Evolutionary conservation across 1,140 invertebrate species (phyloP).

Genomic region (Adoxophyes honmai): DNA sequence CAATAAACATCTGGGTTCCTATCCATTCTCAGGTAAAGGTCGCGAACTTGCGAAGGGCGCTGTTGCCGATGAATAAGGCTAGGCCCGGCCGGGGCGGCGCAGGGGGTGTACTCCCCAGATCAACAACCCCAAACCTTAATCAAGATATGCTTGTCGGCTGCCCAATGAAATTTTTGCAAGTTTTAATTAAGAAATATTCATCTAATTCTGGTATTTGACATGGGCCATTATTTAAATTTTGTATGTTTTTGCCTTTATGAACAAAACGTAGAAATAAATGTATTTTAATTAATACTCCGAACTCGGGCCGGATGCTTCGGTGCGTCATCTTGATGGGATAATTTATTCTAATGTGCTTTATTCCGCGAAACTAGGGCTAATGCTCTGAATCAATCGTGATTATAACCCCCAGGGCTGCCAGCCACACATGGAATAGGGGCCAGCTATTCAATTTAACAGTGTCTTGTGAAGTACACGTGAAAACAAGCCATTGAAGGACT

Average conservation of each 20-base stretch:
- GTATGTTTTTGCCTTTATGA: no score
- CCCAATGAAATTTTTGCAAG: constrained; percentile 33
- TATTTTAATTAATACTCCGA: no score
- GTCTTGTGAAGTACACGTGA: no score
- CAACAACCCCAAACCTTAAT: constrained; percentile 67
- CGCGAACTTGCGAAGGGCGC: constrained; percentile 60
- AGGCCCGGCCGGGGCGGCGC: constrained; percentile 35
- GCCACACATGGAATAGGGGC: background rate
- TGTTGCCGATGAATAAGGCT: constrained; percentile 52
- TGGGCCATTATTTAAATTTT: no score
- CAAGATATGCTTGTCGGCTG: constrained; percentile 54
- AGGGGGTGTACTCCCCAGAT: constrained; percentile 37
- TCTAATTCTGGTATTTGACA: no score
- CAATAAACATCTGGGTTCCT: constrained; percentile 43
- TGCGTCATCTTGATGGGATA: constrained; percentile 32
- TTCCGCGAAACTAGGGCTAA: constrained; percentile 26
- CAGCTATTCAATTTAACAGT: no score
- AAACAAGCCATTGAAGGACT: no score
- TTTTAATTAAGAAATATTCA: constrained; percentile 38
- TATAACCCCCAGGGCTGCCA: background rate
- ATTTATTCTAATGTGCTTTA: constrained; percentile 39
- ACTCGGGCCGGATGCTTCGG: constrained; percentile 22
- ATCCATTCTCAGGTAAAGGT: constrained; percentile 56
- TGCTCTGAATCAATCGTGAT: background rate
- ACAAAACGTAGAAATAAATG: no score